Evolutionary conservation across 2,113 vertebrate species (phyloP).

Genomic region (Micronycteris hirsuta): DNA sequence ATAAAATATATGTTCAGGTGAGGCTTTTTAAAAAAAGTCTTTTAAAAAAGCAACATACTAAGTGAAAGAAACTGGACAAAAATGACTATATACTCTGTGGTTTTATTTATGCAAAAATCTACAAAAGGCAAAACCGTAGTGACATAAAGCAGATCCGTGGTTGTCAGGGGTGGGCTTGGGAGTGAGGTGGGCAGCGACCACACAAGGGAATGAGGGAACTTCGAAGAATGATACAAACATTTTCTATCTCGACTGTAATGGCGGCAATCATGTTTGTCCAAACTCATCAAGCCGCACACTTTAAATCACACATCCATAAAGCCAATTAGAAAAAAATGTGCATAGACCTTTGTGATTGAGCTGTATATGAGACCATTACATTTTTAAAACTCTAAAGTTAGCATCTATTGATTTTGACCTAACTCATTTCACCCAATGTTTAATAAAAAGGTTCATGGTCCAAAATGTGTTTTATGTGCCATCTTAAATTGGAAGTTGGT

Average conservation of each 20-base stretch:
- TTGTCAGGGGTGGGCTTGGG: background rate
- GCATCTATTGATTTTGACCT: background rate
- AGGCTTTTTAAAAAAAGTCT: no score
- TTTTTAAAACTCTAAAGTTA: background rate
- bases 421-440: background rate
- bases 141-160: background rate
- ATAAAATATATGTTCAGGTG: no score
- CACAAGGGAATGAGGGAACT: background rate
- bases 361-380: background rate
- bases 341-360: background rate
- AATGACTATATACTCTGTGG: background rate
- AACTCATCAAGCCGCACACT: background rate
- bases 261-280: background rate
- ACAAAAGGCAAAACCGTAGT: background rate
- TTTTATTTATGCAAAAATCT: background rate
- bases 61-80: background rate
- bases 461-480: background rate
- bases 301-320: slow-evolving; percentile 10
- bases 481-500: background rate
- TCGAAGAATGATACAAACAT: background rate
- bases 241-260: background rate
- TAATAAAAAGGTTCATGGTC: background rate
- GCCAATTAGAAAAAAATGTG: background rate
- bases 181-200: background rate
- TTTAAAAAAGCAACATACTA: background rate